Conservation (phyloP, 92 coral and sea anemone genomes). For the Siderastrea siderea region DNA sequence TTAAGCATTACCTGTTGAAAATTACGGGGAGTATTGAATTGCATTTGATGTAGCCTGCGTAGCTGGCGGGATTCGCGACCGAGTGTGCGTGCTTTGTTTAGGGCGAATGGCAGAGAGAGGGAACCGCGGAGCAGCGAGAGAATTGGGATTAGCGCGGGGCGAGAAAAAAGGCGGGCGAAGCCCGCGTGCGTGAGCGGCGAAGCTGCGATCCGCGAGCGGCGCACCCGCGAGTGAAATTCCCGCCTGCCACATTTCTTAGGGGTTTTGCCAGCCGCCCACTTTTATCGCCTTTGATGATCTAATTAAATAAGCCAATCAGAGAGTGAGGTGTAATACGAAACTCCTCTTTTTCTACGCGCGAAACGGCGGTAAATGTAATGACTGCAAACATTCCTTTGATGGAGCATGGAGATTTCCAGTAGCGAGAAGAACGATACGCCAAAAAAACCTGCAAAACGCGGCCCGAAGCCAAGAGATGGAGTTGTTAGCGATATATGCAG, state of each 20-base stretch:
- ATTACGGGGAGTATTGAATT: too few species aligned
- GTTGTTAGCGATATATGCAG: conserved; percentile 32
- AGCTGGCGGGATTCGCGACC: too few species aligned
- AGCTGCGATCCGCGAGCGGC: conserved; percentile 1
- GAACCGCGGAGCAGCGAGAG: too few species aligned
- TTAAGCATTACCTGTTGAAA: too few species aligned
- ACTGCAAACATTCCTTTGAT: not conserved
- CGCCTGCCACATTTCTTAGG: conserved; percentile 20
- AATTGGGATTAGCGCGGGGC: not conserved
- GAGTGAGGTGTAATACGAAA: not conserved
- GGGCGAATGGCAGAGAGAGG: too few species aligned
- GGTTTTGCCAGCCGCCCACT: conserved; percentile 33
- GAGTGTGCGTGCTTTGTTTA: too few species aligned
- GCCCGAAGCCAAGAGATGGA: conserved; percentile 3
- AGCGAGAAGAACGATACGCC: conserved; percentile 1
- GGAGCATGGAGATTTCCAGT: conserved; percentile 10
- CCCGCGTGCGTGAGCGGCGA: too few species aligned
- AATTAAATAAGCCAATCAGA: conserved; percentile 1
- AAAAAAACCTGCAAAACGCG: conserved; percentile 20
- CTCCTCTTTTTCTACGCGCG: not conserved
- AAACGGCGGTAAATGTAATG: not conserved
- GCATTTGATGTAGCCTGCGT: too few species aligned
- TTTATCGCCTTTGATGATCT: not conserved
- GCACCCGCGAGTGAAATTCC: conserved; percentile 16
- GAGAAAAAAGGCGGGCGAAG: too few species aligned